Base-by-base conservation (phyloP, 2,797 vertebrate genomes). In the Trematocara caparti region DNA sequence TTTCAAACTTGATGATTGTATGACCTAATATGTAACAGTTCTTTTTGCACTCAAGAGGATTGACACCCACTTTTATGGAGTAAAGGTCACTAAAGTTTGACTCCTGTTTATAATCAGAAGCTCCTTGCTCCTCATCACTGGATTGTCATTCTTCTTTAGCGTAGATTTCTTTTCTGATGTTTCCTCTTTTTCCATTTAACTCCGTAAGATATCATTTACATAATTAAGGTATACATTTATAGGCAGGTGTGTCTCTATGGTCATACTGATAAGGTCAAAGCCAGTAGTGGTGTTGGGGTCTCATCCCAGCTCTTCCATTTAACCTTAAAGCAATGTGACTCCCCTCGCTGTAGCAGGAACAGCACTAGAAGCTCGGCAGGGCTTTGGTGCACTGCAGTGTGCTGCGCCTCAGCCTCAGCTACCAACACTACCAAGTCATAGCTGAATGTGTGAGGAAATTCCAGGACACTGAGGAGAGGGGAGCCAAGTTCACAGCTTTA, bases 401-500 rank as follows among this genome's bases (percentile, higher is more conserved):
- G 75, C 80, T 82, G 74, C 38, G 14, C 73, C 79, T 71, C 38
- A 66, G 66, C 75, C 69, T 83, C 83, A 72, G 73, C 79, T 82
- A 57, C 88, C 73, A 79, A 72, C 75, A 76, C 40, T 45, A 81
- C 48, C 59, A 24, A 83, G 81, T 84, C 83, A 74, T 83, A 84
- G 81, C 74, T 79, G 84, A 91, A 81, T 74, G 75, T 82, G 66
- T 89, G 86, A 82, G 75, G 92, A 86, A 69, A 80, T 86, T 90
- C 84, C 86, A 89, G 86, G 83, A 82, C 76, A 49, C 80, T 34
- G 77, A 85, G 76, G 78, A 89, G 89, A 88, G 79, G 75, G 74
- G 82, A 90, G 86, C 91, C 84, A 81, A 90, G 78, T 93, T 94
- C 89, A 89, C 90, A 87, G 87, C 81, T 93, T 90, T 90, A 75